phyloP scores from a whole-genome alignment of 2,113 vertebrate genomes.

The Gopherus flavomarginatus region DNA sequence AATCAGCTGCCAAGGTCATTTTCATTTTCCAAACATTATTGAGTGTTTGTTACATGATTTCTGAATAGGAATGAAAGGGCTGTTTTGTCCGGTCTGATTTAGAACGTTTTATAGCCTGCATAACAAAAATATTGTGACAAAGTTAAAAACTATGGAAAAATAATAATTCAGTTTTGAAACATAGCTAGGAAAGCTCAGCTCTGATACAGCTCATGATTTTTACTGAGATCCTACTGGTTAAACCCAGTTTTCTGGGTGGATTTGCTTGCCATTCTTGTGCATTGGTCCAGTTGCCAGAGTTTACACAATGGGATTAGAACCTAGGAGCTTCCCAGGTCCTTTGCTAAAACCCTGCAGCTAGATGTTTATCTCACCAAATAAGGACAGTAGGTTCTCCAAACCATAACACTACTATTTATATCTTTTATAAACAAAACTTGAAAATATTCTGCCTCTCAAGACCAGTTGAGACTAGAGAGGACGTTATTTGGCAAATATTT shows the following conservation, averaged over 20 bases:
- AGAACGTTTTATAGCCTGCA: background rate
- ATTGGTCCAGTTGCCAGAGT: background rate
- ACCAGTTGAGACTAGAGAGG: background rate
- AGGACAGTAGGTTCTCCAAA: background rate
- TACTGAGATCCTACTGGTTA: background rate
- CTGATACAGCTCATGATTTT: constrained; percentile 4
- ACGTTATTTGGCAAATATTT: background rate
- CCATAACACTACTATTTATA: constrained; percentile 30
- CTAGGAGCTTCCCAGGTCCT: constrained; percentile 14
- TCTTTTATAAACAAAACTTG: background rate
- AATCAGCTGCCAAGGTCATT: constrained; percentile 8
- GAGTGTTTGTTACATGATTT: background rate
- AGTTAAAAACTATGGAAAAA: background rate
- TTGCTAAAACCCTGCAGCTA: constrained; percentile 26
- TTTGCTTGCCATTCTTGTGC: background rate
- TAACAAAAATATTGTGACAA: background rate
- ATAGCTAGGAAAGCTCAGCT: background rate
- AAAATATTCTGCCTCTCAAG: background rate
- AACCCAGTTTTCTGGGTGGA: background rate
- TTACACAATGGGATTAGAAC: background rate
- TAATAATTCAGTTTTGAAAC: background rate
- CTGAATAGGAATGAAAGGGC: background rate
- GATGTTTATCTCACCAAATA: constrained; percentile 2
- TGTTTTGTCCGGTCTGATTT: background rate
- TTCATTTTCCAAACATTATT: constrained; percentile 18